phyloP scores from a whole-genome alignment of 2,888 invertebrate genomes.

The Sinelater perroti region DNA sequence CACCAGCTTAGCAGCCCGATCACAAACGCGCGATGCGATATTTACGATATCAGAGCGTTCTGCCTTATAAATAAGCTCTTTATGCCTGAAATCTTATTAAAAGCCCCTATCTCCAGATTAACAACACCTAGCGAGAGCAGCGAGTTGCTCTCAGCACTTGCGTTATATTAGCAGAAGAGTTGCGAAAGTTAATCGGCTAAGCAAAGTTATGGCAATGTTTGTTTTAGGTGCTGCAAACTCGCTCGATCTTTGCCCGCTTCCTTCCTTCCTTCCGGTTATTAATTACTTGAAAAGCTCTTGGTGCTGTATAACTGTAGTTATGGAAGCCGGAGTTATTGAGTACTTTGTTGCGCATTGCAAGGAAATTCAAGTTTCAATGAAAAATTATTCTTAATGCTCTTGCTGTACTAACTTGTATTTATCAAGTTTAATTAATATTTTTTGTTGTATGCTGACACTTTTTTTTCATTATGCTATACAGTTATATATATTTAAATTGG shows the following conservation, averaged over 20 bases:
- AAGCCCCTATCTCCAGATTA: slow-evolving; percentile 7
- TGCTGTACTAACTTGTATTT: too few species aligned
- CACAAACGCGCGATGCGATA: slow-evolving; percentile 3
- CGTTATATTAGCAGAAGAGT: slow-evolving; percentile 26
- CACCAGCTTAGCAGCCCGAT: background rate
- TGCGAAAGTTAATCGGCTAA: slow-evolving; percentile 32
- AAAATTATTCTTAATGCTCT: too few species aligned
- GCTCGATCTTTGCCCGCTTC: slow-evolving; percentile 23
- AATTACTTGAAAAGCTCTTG: slow-evolving; percentile 27
- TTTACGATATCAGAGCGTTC: slow-evolving; percentile 9
- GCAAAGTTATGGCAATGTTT: slow-evolving; percentile 31
- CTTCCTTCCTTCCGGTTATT: slow-evolving; percentile 30
- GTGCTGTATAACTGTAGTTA: slow-evolving; percentile 22
- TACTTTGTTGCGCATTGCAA: slow-evolving; percentile 6
- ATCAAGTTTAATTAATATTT: too few species aligned
- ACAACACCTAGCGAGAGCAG: slow-evolving; percentile 16
- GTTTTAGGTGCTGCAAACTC: slow-evolving; percentile 29
- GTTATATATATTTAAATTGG: too few species aligned
- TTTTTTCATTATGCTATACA: too few species aligned
- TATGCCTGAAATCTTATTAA: slow-evolving; percentile 11
- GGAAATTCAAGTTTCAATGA: too few species aligned
- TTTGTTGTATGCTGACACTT: too few species aligned
- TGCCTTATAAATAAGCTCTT: slow-evolving; percentile 8
- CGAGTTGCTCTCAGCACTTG: slow-evolving; percentile 12
- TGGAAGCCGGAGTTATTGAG: slow-evolving; percentile 15